Conservation (phyloP, 2,113 vertebrate species). For the Sterna hirundo region DNA sequence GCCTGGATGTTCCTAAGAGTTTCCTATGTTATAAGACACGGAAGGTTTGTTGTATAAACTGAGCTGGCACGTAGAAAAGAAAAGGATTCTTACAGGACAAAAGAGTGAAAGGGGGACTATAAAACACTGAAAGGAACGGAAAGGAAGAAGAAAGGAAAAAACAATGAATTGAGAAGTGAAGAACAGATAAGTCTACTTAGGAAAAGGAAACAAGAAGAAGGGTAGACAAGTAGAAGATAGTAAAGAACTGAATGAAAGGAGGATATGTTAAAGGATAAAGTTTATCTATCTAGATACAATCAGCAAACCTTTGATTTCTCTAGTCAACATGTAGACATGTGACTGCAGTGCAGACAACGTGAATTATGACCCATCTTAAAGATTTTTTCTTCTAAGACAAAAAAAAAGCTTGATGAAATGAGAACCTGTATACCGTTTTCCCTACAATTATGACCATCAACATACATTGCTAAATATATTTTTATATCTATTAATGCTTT, state of each 20-base stretch:
- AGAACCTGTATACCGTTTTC: neutral
- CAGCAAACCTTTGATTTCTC: constrained; percentile 50
- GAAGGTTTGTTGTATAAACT: neutral
- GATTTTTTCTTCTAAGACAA: neutral
- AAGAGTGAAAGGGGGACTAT: neutral
- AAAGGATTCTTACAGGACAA: neutral
- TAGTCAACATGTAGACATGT: neutral
- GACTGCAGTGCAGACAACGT: constrained; percentile 29
- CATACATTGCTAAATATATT: neutral
- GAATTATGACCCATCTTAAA: constrained; percentile 16
- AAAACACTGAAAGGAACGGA: neutral
- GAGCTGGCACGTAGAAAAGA: neutral
- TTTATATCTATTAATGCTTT: neutral
- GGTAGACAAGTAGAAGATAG: neutral
- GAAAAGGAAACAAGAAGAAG: neutral
- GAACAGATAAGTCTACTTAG: neutral
- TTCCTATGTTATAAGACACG: neutral
- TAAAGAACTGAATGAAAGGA: constrained; percentile 54
- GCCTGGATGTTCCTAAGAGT: neutral
- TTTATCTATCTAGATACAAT: constrained; percentile 38
- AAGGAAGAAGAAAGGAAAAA: neutral
- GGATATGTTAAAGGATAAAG: constrained; percentile 54
- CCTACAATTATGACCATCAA: neutral
- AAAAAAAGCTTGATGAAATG: neutral
- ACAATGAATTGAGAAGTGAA: neutral